Evolutionary conservation across 1,140 invertebrate species (phyloP), one percentile per base, ranked within the genome.

Genomic region (Aphidius ervi): DNA sequence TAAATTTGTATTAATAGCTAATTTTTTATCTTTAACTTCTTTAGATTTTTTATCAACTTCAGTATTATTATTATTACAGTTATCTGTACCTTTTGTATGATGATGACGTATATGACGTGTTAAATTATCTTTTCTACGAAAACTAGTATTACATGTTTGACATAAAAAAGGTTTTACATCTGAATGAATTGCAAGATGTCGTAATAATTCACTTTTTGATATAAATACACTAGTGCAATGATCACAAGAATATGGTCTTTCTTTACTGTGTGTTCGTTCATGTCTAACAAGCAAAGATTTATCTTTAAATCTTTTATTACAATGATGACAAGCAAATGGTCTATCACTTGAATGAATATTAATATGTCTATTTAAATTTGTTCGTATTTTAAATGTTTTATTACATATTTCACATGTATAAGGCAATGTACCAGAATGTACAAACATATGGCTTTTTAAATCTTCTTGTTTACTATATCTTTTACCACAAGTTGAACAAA

Each of bases 41-140:
- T 8, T 23, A 40, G 2, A 6, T 46, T 41, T 59, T 23, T 6
- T 16, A 20, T 41, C 40, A n/a, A 62, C 3, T 59, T 58, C 43
- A 42, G 6, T 20, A 53, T 56, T 57, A 65, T 68, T 46, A 5
- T 62, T 37, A 62, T 52, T 49, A 58, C 47, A 60, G 59, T 64
- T 54, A 66, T 66, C 60, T 58, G 64, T 16, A 57, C 73, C 66
- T 54, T 77, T 70, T 6, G 64, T 67, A 58, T 82, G 81, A 58
- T 81, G 81, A 69, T 82, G 80, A 47, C 77, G 73, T 10, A 80
- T 74, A 40, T 82, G 81, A 5, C 81, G 74, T 59, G 75, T 75
- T 1, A 81, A 63, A 69, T 82, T 82, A 52, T 82, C 81, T 56
- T 81, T 82, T 47, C 80, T 65, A 46, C 79, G 65, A 59, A 82